Conservation (phyloP, 2,888 invertebrate species). For the Cremastobaeus sp. region DNA sequence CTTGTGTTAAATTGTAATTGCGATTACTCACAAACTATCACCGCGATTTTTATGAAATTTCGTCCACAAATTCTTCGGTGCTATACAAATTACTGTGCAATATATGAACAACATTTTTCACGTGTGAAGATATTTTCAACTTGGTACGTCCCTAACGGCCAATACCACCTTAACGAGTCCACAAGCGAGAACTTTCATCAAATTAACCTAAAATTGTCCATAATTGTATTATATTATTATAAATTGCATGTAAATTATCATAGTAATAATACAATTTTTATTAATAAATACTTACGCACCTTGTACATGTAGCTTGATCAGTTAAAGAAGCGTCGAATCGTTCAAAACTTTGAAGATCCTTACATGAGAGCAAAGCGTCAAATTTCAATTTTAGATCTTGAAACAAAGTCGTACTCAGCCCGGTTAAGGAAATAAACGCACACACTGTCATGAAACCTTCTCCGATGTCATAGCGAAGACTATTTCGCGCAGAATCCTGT, state of each 20-base stretch:
- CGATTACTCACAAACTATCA: too few species aligned
- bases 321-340: neutral
- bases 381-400: slow-evolving; percentile 2
- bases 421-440: neutral
- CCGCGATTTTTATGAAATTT: too few species aligned
- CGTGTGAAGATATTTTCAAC: too few species aligned
- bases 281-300: slow-evolving; percentile 2
- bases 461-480: neutral
- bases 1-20: too few species aligned
- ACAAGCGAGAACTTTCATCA: neutral
- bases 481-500: neutral
- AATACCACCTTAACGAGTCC: neutral
- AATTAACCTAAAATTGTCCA: slow-evolving; percentile 2
- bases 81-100: too few species aligned
- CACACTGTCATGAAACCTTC: neutral
- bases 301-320: neutral
- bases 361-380: neutral
- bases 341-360: neutral
- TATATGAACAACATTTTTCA: too few species aligned
- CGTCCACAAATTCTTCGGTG: too few species aligned
- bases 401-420: neutral
- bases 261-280: neutral
- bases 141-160: too few species aligned
- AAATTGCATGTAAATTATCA: neutral
- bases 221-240: too few species aligned